Base-by-base conservation (phyloP, 2,888 invertebrate genomes). In the Diarsia brunnea region DNA sequence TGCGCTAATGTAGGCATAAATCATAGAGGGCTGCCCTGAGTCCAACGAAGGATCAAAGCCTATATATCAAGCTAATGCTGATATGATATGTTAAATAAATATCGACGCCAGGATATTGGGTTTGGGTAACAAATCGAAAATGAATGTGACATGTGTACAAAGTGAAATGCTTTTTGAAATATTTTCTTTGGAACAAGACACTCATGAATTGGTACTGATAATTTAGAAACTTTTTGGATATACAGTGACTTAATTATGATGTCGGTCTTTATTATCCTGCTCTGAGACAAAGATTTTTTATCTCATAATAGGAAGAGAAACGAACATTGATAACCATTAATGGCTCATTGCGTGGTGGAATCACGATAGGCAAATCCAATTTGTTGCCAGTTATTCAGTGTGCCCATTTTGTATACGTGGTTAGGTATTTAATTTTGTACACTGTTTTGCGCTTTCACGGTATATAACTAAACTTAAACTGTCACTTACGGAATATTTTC, bases 71-170 rank as follows among this genome's bases (percentile, higher is more conserved):
- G 92, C 95, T 96, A 96, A 96, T 95, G 93, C 93, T 93, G 95
- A 95, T 96, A 94, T 95, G 96, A 96, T 95, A 95, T 95, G 95
- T 95, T 96, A 95, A 96, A 96, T 96, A 96, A 96, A 96, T 96
- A 96, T 95, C 92, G 89, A 89, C 93, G 92, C 91, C 92, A 94
- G 94, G 95, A 95, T 95, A 95, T 95, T 95, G 95, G 94, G 92
- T 94, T 90, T 89, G 72, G 73, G 87, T 73, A 71, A 70, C 81
- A 84, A 92, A 93, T 94, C 92, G 91, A 93, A 92, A 94, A 93
- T 92, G 92, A 93, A 94, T 93, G 93, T 92, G 91, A 93, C 91
- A 89, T 83, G 91, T 90, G 92, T 93, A 92, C 90, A 93, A 92
- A 92, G 89, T 93, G 90, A 89, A 89, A 88, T 83, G 85, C 21